Evolutionary conservation across 2,888 invertebrate species (phyloP).

Genomic region (Drosophila robusta): DNA sequence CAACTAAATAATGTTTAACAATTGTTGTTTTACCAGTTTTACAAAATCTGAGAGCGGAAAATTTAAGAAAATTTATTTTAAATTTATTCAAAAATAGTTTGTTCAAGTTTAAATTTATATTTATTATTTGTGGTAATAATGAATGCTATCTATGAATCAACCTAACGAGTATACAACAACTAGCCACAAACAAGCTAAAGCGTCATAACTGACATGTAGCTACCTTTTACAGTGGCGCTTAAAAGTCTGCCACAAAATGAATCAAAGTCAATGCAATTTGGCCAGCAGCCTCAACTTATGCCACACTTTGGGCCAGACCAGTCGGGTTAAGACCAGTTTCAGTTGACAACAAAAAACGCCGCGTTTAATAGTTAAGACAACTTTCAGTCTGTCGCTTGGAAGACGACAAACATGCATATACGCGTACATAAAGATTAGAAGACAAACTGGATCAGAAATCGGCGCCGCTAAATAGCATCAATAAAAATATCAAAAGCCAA

Average conservation of each 20-base stretch:
- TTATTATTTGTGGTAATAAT: too few species aligned
- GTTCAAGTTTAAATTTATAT: too few species aligned
- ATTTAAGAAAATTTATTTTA: too few species aligned
- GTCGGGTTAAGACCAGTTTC: constrained; percentile 55
- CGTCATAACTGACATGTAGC: constrained; percentile 8
- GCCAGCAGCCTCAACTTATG: constrained; percentile 30
- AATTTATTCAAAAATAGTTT: too few species aligned
- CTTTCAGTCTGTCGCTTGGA: constrained; percentile 41
- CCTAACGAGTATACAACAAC: not conserved
- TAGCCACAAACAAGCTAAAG: constrained; percentile 15
- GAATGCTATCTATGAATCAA: too few species aligned
- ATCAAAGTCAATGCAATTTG: not conserved
- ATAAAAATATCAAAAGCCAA: constrained; percentile 61
- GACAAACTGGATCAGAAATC: constrained; percentile 57
- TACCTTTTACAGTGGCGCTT: not conserved
- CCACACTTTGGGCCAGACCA: constrained; percentile 7
- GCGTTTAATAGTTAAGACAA: constrained; percentile 50
- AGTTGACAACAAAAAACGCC: constrained; percentile 31
- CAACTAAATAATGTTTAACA: too few species aligned
- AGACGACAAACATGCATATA: constrained; percentile 9
- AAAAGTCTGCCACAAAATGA: constrained; percentile 46
- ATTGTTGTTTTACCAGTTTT: too few species aligned
- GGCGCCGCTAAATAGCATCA: constrained; percentile 27
- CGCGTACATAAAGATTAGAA: constrained; percentile 30
- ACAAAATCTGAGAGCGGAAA: too few species aligned